Base-by-base conservation (phyloP, 2,888 invertebrate species). In the Nudaria mundana region DNA sequence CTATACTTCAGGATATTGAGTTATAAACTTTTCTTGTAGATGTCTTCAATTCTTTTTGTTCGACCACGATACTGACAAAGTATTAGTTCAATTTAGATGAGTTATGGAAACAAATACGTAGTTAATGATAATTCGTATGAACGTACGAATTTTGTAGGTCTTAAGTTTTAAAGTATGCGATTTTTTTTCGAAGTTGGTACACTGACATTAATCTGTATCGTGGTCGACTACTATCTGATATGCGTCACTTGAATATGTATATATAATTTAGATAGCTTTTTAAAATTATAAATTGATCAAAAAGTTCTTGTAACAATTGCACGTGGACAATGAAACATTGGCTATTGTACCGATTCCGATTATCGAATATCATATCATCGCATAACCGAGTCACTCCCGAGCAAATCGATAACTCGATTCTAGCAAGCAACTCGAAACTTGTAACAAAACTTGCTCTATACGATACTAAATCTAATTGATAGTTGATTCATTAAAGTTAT, bases 241-340 rank as follows among this genome's bases (percentile, higher is more conserved):
- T 22, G 14, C 41, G 43, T 44, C 33, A 44, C 33, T 40, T 49
- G 28, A 28, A n/a, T 28, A 55, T 59, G 52, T 52, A 49, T 60
- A 44, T n/a, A n/a, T 62, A 56, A 56, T 51, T 72, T 76, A 75
- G 71, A 52, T 81, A 80, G n/a, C n/a, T 75, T 24, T 56, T 69
- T 58, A 70, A 76, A 80, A 79, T 77, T 74, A 53, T 78, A 74
- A 75, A 65, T 75, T 75, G 81, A 83, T 78, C 81, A 82, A 82
- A 80, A 62, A 48, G 71, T 75, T 77, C 70, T 68, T 53, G 52
- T 54, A 51, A 51, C 60, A 60, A 72, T 73, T 73, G 75, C 71
- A 74, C 63, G 60, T 59, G 40, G 43, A 53, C 42, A 18, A 22
- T 41, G 28, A 36, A 39, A 30, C 35, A 40, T 22, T 24, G 23